phyloP scores from a whole-genome alignment of 2,888 invertebrate species.

The Eulithis prunata region DNA sequence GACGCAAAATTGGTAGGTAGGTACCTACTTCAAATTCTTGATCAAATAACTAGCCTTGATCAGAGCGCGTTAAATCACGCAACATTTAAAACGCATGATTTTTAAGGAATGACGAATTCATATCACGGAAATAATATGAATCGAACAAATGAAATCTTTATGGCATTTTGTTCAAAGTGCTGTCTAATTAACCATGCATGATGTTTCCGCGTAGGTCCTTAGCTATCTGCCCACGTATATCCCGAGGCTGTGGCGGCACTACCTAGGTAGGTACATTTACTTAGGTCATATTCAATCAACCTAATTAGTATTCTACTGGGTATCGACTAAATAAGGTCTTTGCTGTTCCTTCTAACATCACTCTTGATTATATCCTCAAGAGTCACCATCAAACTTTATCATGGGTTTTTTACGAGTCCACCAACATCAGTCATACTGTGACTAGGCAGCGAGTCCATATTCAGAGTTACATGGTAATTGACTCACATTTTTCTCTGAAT shows the following conservation, averaged over 20 bases:
- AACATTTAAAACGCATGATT: conserved; percentile 20
- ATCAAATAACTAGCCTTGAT: conserved; percentile 34
- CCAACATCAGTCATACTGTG: too few species aligned
- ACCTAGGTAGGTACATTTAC: conserved; percentile 42
- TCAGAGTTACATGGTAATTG: conserved; percentile 28
- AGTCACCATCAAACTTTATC: conserved; percentile 42
- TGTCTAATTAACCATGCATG: conserved; percentile 57
- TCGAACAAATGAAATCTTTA: conserved; percentile 47
- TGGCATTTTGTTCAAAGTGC: conserved; percentile 49
- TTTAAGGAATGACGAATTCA: conserved; percentile 13
- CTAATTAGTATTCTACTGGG: conserved; percentile 72
- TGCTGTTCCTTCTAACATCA: conserved; percentile 48
- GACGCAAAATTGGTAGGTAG: conserved; percentile 24
- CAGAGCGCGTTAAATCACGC: conserved; percentile 15
- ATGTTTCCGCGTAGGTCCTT: conserved; percentile 76
- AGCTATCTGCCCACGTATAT: conserved; percentile 74
- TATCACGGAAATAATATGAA: conserved; percentile 47
- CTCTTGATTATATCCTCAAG: conserved; percentile 50
- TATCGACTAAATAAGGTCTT: conserved; percentile 55
- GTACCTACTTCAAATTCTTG: conserved; percentile 25
- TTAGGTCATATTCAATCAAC: conserved; percentile 54
- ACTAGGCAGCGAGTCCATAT: conserved; percentile 23
- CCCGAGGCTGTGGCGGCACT: conserved; percentile 65
- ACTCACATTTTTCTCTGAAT: conserved; percentile 36
- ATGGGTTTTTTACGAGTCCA: too few species aligned